Evolutionary conservation across 2,797 vertebrate genomes (phyloP), one percentile per base, ranked within the genome.

Genomic region (Pitangus sulphuratus): DNA sequence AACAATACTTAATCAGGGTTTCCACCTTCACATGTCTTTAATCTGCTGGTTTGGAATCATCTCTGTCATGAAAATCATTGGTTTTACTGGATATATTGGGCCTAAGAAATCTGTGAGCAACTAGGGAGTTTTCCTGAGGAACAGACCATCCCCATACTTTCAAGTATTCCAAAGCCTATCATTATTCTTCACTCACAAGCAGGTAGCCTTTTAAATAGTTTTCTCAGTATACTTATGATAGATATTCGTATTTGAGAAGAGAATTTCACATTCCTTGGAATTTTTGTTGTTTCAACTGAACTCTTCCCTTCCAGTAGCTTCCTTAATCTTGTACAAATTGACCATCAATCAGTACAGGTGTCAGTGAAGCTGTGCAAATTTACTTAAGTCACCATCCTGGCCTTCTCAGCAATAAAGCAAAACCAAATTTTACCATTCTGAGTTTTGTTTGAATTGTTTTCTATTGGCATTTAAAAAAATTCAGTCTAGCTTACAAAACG

Each of bases 1-100:
- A 82, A 45, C 22, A 24, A 8, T 18, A 8, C 15, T 62, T 57
- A 20, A 30, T 47, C 17, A 72, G 80, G 17, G 16, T 62, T 79
- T 88, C 45, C 24, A 89, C 35, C 51, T 92, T 35, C 58, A 44
- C 12, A 8, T 6, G 33, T 70, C 30, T 74, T n/a, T 65, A 24
- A 39, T 53, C 24, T 69, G 12, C 1, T 74, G 40, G 21, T 80
- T 84, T 87, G 62, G 40, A 75, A n/a, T 87, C 6, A 31, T 25
- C 18, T 89, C 31, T 48, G 35, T 24, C 8, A 11, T 48, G 24
- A 50, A 54, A 39, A 39, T 39, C 0, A 0, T 70, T 72, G 39
- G 6, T 60, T 83, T 87, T 37, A 31, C 39, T 40, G 6, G 50
- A 47, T 75, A 20, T 9, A 6, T 4, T 61, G 7, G 9, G 30